Evolutionary conservation across 2,113 vertebrate species (phyloP).

Genomic region (Platichthys flesus): DNA sequence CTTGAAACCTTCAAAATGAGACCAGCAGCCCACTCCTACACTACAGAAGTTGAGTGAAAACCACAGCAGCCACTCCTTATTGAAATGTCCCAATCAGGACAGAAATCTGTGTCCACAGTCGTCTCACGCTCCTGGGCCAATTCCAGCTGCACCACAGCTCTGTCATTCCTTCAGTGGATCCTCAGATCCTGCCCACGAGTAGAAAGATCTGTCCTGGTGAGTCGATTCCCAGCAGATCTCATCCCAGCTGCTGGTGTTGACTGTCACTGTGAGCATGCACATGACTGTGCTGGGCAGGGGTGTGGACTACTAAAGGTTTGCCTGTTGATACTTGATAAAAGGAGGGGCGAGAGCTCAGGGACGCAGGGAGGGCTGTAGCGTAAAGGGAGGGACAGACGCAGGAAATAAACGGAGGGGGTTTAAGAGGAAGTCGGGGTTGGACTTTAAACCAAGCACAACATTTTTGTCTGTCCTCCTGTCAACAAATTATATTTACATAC

Average conservation of each 20-base stretch:
- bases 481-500: too few relatives aligned
- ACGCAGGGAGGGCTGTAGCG: conserved; percentile 16
- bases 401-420: conserved; percentile 3
- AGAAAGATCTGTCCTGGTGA: conserved; percentile 7
- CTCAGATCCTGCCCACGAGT: too few relatives aligned
- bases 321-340: conserved; percentile 79
- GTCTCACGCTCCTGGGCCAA: conserved; percentile 13
- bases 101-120: conserved; percentile 20
- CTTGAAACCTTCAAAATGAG: background rate
- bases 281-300: conserved; percentile 39
- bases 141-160: background rate
- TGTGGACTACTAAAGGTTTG: conserved; percentile 66
- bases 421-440: conserved; percentile 39
- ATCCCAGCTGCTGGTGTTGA: conserved; percentile 31
- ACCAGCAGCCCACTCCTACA: conserved; percentile 3
- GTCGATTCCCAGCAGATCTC: conserved; percentile 18
- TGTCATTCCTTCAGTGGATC: background rate
- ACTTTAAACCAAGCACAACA: conserved; percentile 12
- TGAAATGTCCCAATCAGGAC: conserved; percentile 25
- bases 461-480: background rate
- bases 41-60: conserved; percentile 25
- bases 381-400: conserved; percentile 36
- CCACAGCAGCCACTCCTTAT: conserved; percentile 49
- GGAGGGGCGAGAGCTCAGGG: conserved; percentile 59
- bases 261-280: conserved; percentile 41